Evolutionary conservation across 2,888 invertebrate species (phyloP), one percentile per base, ranked within the genome.

Genomic region (Drosophila mercatorum): DNA sequence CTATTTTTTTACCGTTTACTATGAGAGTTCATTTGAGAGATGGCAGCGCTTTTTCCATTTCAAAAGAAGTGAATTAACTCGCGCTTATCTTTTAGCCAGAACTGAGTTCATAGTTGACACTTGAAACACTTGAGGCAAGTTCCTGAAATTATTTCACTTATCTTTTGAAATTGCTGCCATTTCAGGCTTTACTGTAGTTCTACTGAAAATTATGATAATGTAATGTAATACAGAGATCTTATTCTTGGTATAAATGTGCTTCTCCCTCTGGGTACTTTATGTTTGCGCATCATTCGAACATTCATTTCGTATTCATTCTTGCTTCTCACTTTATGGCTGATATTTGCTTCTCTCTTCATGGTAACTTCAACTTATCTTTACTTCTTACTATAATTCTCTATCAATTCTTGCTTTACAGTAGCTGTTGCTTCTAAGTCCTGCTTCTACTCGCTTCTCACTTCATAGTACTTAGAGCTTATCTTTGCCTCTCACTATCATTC

Each of bases 11-110:
- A 2, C 49, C 52, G 6, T 26, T 26, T 28, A 28, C 40, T n/a
- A n/a, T 40, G 40, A 11, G 11, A 41, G 36, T 55, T 40, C 55
- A 55, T 55, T 55, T 41, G 26, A 40, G n/a, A 12, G 28, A 10
- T 46, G 34, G 12, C 14, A n/a, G 31, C 43, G 17, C 22, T 44
- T 56, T 57, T 17, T 34, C 14, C 22, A 34, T 17, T 31, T 52
- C n/a, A 31, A 57, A 57, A 3, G 34, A 44, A 57, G 34, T 5
- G 34, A 44, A 57, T 31, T 17, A 44, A 43, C 14, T 44, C 34
- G 43, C 40, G 17, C 28, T 56, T 56, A 31, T 56, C 41, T 43
- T 14, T 26, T 53, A 22, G 2, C 5, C 22, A 53, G 52, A 38
- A 53, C 0, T 14, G 22, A 52, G 8, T 44, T 22, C 22, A 5